Evolutionary conservation across 2,888 invertebrate genomes (phyloP), one percentile per base, ranked within the genome.

Genomic region (Eupithecia centaureata): DNA sequence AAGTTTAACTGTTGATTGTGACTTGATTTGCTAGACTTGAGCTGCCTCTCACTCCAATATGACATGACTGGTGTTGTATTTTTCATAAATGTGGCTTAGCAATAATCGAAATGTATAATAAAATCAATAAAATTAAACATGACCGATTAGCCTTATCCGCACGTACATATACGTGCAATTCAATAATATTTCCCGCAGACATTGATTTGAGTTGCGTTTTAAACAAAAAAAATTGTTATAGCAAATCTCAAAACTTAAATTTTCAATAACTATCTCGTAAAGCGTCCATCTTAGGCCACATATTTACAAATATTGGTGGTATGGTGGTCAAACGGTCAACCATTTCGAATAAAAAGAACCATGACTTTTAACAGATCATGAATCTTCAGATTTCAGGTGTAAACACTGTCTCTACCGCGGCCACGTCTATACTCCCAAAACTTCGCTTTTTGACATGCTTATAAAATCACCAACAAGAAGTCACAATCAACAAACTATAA

Each of bases 1-100:
- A 62, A 54, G 70, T 28, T 77, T 79, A 76, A 72, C 71, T 77
- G 79, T 82, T 83, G 82, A 79, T 83, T 79, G 79, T 77, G 58
- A 47, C n/a, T 32, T 52, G 1, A 12, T 13, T 25, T 5, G n/a
- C n/a, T n/a, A n/a, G n/a, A n/a, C n/a, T n/a, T n/a, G n/a, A 52
- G 52, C 5, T 47, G 47, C 47, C 22, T 22, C 4, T 22, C 10
- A 4, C 8, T 18, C 18, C 2, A 42, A 18, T 10, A 10, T 38
- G 42, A 42, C 10, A 18, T n/a, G n/a, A n/a, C n/a, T n/a, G n/a
- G n/a, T n/a, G n/a, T n/a, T n/a, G n/a, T n/a, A n/a, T n/a, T n/a
- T n/a, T n/a, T 18, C 8, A 0, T 18, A 2, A 4, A 18, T 18
- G 42, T 18, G 2, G 8, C 38, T 38, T 38, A n/a, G 2, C 15